Evolutionary conservation across 2,113 vertebrate species (phyloP), one percentile per base, ranked within the genome.

Genomic region (Pedetes capensis): DNA sequence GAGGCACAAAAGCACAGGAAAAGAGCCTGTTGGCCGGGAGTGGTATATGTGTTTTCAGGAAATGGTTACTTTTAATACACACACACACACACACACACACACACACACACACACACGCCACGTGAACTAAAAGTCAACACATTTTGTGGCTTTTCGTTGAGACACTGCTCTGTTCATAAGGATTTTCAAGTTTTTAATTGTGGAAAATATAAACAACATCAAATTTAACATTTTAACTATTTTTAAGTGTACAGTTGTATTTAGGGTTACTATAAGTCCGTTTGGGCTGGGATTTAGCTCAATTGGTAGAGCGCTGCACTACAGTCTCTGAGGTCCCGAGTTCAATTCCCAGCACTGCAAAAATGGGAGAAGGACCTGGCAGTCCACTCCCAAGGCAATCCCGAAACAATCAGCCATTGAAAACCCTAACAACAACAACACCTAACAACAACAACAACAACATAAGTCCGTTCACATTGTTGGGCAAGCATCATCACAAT

Each of bases 1-100:
- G 97, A 97, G 94, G 82, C 89, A 97, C 81, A 97, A 71, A 81
- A 95, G 93, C 81, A 97, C 97, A 97, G 98, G 97, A 98, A 98
- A 95, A 93, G 82, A 2, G 0, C 92, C 96, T 95, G 89, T 93
- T 80, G 47, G 79, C 91, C 81, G 59, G 86, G 93, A 96, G 47
- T 87, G 95, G 78, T 8, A 79, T 94, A 34, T 51, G 37, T 94
- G 69, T 91, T 97, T 98, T 95, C 94, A 97, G 93, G 89, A 95
- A 95, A 89, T 90, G 78, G 89, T 57, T 93, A 72, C 93, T 96
- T 81, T 69, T 71, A 90, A 89, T 92, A 91, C 61, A 87, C 94
- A 89, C 71, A 78, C 71, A 75, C 39, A 68, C 55, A 82, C 93
- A 89, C 76, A 79, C 17, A 72, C 63, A 66, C 34, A 66, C 12